Percentiles rank a stretch among this genome's conserved stretches.
Evolutionary conservation across 2,888 invertebrate genomes (phyloP).

Genomic region (Trisateles emortualis): DNA sequence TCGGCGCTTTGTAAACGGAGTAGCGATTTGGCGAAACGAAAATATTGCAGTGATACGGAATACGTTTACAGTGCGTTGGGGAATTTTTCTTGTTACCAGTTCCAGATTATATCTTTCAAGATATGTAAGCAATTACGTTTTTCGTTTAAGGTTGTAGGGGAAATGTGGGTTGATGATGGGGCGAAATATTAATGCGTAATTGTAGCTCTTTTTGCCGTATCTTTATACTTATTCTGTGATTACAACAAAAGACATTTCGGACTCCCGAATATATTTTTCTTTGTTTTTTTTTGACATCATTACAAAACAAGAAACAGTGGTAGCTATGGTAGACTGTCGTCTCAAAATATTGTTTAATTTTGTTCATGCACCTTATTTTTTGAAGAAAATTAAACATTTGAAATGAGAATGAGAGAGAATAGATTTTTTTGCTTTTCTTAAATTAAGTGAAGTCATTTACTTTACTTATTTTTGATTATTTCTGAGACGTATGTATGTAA

Average conservation of each 20-base stretch:
- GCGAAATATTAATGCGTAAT: constrained; percentile 1
- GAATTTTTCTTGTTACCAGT: constrained; percentile 62
- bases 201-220: background rate
- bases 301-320: no score
- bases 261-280: no score
- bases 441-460: no score
- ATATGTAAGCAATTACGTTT: constrained; percentile 45
- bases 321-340: no score
- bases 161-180: constrained; percentile 12
- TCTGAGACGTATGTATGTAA: no score
- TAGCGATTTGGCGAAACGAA: constrained; percentile 67
- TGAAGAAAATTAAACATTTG: no score
- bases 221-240: background rate
- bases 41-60: constrained; percentile 67
- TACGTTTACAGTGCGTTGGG: constrained; percentile 74
- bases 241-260: background rate
- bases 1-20: constrained; percentile 60
- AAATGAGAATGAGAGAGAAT: no score
- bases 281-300: no score
- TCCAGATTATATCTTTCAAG: constrained; percentile 43
- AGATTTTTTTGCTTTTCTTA: no score
- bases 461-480: no score
- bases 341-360: no score
- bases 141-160: constrained; percentile 38
- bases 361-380: no score